Percentiles rank a stretch among this genome's conserved stretches.
These are phyloP conservation scores for Parasteatoda tepidariorum DNA, from an alignment of 1,140 invertebrate species.

Conservation along the genomic window DNA sequence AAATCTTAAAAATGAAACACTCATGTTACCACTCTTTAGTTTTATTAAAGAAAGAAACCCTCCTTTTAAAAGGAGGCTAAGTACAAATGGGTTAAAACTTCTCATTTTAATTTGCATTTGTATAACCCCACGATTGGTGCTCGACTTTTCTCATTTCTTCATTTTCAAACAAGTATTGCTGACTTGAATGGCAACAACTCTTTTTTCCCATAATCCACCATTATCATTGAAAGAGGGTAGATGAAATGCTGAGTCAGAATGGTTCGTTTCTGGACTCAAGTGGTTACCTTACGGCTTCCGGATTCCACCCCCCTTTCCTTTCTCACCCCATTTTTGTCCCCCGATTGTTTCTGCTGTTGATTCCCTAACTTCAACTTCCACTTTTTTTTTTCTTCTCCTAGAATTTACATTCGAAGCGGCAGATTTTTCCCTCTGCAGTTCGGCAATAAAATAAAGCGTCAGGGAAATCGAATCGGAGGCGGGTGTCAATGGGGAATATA, in stretches of 20 bases:
- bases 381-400: not conserved
- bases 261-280: not conserved
- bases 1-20: too few relatives aligned
- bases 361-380: not conserved
- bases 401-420: conserved; percentile 7
- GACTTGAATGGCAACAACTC: too few relatives aligned
- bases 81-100: too few relatives aligned
- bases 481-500: not conserved
- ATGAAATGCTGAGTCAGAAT: not conserved
- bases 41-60: too few relatives aligned
- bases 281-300: not conserved
- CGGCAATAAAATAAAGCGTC: conserved; percentile 6
- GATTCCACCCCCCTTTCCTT: not conserved
- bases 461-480: not conserved
- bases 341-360: not conserved
- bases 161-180: too few relatives aligned
- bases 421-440: not conserved
- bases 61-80: too few relatives aligned
- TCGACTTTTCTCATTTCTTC: too few relatives aligned
- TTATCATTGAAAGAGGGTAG: not conserved
- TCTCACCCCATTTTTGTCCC: not conserved
- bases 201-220: too few relatives aligned
- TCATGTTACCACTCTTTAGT: too few relatives aligned
- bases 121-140: too few relatives aligned
- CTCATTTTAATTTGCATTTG: too few relatives aligned